Evolutionary conservation across 2,113 vertebrate genomes (phyloP), one percentile per base, ranked within the genome.

Genomic region (Pseudolaguvia tuberculata): DNA sequence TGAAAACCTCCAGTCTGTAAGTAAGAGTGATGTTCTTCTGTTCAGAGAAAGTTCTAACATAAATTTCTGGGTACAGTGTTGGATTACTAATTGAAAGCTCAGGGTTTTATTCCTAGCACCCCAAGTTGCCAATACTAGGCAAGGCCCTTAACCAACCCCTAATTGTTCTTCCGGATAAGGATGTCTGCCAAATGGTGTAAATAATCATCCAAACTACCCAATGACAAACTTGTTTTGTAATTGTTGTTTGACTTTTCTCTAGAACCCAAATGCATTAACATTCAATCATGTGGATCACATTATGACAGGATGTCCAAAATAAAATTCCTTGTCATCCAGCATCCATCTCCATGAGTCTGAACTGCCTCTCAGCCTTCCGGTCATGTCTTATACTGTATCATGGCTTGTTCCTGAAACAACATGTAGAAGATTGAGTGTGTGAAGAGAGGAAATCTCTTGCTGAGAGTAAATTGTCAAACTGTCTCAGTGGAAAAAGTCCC

Each of bases 361-460:
- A 52, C 20, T 9, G 25, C 52, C 61, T 48, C 63, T 39, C 42
- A 14, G 48, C 27, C 42, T 48, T 42, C 42, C 52, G 45, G 55
- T 15, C 11, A 5, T 61, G 2, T 53, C 65, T 68, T 59, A 35
- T 35, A 42, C 39, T 42, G 51, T 39, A 20, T 20, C 2, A 2
- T 20, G 66, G 45, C 58, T 11, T 25, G 42, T 52, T 59, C 61
- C 52, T 65, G 65, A 73, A 57, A 81, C 78, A 80, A 83, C 77
- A 85, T 85, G 85, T 78, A 76, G 23, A 56, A 42, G 55, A 70
- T 20, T 15, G 67, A 56, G 61, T 47, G 53, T 58, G 71, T 63
- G 13, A 79, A 23, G 72, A 72, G 81, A 83, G 88, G 88, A 86
- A 89, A 84, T 78, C 2, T 21, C 88, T 86, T 0, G 18, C 78